Conservation (phyloP, 2,797 vertebrate species). For the Myiotriccus ornatus region DNA sequence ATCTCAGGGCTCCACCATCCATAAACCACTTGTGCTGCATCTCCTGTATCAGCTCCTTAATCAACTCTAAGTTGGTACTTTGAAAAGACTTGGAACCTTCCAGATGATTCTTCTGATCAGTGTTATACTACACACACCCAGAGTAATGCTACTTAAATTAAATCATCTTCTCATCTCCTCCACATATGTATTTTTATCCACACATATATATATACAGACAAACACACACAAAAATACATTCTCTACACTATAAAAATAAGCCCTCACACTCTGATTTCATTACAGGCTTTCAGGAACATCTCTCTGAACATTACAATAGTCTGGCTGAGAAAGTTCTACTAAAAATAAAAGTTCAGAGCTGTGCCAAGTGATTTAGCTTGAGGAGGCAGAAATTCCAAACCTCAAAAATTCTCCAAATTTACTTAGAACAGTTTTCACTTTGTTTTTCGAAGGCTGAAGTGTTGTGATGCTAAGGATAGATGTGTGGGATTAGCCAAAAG, state of each 20-base stretch:
- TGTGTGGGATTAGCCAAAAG: neutral
- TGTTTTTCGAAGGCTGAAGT: neutral
- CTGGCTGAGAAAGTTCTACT: slow-evolving; percentile 1
- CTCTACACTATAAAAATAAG: neutral
- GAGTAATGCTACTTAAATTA: neutral
- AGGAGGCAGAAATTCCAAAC: neutral
- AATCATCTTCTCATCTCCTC: neutral
- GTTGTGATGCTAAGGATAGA: neutral
- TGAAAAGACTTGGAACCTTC: neutral
- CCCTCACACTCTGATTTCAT: neutral
- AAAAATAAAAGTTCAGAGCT: slow-evolving; percentile 27
- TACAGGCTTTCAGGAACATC: neutral
- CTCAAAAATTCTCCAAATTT: neutral
- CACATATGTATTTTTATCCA: neutral
- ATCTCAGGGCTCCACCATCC: neutral
- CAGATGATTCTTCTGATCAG: neutral
- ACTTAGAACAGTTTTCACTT: neutral
- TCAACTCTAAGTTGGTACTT: neutral
- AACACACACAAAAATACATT: neutral
- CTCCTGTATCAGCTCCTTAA: neutral
- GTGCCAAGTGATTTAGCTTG: neutral
- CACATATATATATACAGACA: neutral
- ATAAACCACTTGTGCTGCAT: neutral
- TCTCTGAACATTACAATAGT: neutral
- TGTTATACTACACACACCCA: neutral